Evolutionary conservation across 2,113 vertebrate genomes (phyloP), one percentile per base, ranked within the genome.

Genomic region (Hipposideros armiger): DNA sequence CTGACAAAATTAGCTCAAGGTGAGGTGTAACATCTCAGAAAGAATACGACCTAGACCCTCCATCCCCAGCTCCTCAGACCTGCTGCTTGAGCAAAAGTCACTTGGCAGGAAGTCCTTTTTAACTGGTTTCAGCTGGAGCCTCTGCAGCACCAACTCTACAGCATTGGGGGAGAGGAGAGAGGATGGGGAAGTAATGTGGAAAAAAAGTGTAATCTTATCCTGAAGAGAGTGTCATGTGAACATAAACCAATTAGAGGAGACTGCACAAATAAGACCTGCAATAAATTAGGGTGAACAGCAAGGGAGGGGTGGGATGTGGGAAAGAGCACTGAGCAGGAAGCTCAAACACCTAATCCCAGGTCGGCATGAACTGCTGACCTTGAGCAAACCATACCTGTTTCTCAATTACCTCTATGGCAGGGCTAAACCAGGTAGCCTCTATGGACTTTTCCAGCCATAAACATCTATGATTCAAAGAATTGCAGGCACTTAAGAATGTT

Each of bases 151-250:
- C 10, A n/a, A 74, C 45, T 58, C 54, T 24, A 17, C 26, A 74
- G 69, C 13, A 4, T 0, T 45, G n/a, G 13, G 42, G 40, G 17
- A 62, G 66, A n/a, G 3, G 45, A 40, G 45, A 88, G n/a, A 60
- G 50, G 42, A 82, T 6, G 5, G 22, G 36, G 92, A 95, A 88
- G 54, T 52, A 32, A 87, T 9, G 11, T 11, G n/a, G 45, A 26
- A 89, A 91, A 77, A 76, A 83, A 28, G 10, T 66, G 74, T 56
- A 91, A 92, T 92, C 93, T 69, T 88, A 96, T 66, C 86, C 87
- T 47, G 24, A 82, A 82, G 91, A 93, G 58, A 77, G 36, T 67
- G 7, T 90, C 69, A 67, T 10, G 5, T 50, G 30, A 95, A 30
- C 36, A 24, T 36, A 87, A 54, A 62, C 90, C 91, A 88, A 82